These are phyloP conservation scores for Lepidurus packardi DNA, from an alignment of 1,140 invertebrate species.

Conservation along the genomic window DNA sequence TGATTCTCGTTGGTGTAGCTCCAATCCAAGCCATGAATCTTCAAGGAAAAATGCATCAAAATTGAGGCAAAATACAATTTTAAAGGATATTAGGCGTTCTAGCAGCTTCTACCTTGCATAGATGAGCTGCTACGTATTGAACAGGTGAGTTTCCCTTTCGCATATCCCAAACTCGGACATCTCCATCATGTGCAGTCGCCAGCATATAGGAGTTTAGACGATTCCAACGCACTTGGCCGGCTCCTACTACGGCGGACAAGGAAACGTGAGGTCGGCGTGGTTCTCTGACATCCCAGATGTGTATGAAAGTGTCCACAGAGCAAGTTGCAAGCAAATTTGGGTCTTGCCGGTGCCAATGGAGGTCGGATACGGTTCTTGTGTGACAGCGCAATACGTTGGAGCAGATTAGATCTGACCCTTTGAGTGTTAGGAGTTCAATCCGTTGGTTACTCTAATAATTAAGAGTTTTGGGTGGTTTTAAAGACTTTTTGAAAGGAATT, in stretches of 20 bases:
- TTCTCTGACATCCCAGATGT: conserved; percentile 88
- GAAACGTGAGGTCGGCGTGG: conserved; percentile 70
- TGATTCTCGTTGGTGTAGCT: conserved; percentile 76
- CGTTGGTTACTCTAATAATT: conserved; percentile 66
- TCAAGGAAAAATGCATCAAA: conserved; percentile 37
- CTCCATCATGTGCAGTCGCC: conserved; percentile 90
- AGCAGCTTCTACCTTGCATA: conserved; percentile 58
- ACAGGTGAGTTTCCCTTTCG: conserved; percentile 77
- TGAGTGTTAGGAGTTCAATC: conserved; percentile 74
- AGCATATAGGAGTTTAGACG: conserved; percentile 71
- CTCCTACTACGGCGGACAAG: conserved; percentile 77
- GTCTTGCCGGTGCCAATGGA: conserved; percentile 87
- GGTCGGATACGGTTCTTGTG: conserved; percentile 80
- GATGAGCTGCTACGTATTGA: conserved; percentile 88
- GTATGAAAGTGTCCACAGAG: conserved; percentile 87
- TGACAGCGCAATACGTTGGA: conserved; percentile 72
- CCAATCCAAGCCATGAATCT: conserved; percentile 92
- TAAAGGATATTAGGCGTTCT: background rate
- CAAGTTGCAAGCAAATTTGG: conserved; percentile 84
- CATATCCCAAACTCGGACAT: conserved; percentile 91
- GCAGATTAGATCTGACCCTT: conserved; percentile 57
- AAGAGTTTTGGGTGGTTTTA: conserved; percentile 25
- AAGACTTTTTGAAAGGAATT: background rate
- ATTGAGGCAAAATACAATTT: background rate
- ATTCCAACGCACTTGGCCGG: conserved; percentile 91